Conservation (phyloP, 2,888 invertebrate genomes). For the Melipona bicolor region DNA sequence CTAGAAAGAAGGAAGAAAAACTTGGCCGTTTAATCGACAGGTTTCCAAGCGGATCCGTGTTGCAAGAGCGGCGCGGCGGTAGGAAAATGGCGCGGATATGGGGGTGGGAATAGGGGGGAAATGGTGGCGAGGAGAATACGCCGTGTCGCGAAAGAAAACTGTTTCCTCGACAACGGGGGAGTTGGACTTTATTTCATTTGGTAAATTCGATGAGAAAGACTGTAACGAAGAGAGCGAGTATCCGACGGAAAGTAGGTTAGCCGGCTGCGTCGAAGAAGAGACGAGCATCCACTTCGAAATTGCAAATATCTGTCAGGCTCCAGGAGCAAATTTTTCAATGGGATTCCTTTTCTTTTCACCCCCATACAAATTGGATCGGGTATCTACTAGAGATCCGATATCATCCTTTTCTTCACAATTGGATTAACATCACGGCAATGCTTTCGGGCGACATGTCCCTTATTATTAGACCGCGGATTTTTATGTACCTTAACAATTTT, state of each 20-base stretch:
- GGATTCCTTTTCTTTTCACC: conserved; percentile 12
- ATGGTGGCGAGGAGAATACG: conserved; percentile 11
- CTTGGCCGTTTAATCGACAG: conserved; percentile 23
- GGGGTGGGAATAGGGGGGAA: neutral
- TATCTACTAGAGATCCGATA: neutral
- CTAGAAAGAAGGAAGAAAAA: neutral
- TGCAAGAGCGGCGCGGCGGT: too few relatives aligned
- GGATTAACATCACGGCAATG: neutral
- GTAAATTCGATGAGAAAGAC: conserved; percentile 49
- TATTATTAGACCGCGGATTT: too few relatives aligned
- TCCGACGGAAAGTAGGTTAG: conserved; percentile 45
- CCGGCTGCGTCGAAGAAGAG: conserved; percentile 8
- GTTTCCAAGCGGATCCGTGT: neutral
- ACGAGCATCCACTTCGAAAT: conserved; percentile 38
- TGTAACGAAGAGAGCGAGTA: conserved; percentile 51
- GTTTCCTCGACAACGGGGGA: conserved; percentile 24
- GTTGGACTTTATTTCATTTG: conserved; percentile 53
- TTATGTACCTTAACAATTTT: too few relatives aligned
- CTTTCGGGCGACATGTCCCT: neutral
- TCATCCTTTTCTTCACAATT: conserved; percentile 17
- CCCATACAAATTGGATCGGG: conserved; percentile 10
- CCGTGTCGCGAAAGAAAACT: conserved; percentile 44
- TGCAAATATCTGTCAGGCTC: conserved; percentile 49
- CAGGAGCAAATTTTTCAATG: conserved; percentile 45
- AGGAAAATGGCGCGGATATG: too few relatives aligned